Evolutionary conservation across 2,888 invertebrate genomes (phyloP).

Genomic region (Pollenia griseotomentosa): DNA sequence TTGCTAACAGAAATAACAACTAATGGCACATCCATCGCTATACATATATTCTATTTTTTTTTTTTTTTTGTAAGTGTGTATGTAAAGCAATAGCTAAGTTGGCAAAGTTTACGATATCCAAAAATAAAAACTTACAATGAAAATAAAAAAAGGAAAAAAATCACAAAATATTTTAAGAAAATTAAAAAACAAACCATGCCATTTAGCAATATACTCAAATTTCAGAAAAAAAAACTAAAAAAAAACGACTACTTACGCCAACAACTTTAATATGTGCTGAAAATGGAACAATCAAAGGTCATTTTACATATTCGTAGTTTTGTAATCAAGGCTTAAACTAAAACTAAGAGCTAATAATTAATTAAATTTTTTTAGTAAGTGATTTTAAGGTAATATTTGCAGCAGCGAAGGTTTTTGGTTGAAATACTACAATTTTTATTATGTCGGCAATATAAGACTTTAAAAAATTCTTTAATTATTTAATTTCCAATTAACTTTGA

Average conservation of each 20-base stretch:
- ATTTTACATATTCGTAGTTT: neutral
- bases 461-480: too few relatives aligned
- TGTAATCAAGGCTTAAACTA: neutral
- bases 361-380: neutral
- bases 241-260: conserved; percentile 20
- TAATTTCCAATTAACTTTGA: too few relatives aligned
- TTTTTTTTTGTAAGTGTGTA: neutral
- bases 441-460: too few relatives aligned
- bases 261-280: conserved; percentile 46
- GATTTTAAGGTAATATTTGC: neutral
- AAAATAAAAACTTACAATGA: conserved; percentile 34
- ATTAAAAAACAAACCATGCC: conserved; percentile 69
- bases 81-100: conserved; percentile 61
- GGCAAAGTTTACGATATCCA: conserved; percentile 65
- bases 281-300: neutral
- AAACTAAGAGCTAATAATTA: neutral
- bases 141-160: conserved; percentile 15
- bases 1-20: conserved; percentile 39
- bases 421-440: too few relatives aligned
- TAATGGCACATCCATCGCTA: conserved; percentile 36
- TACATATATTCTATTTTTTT: conserved; percentile 1
- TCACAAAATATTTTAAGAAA: conserved; percentile 72
- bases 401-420: too few relatives aligned
- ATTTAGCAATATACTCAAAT: conserved; percentile 68
- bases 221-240: conserved; percentile 29